Evolutionary conservation across 2,113 vertebrate species (phyloP).

Genomic region (Tachycineta bicolor): DNA sequence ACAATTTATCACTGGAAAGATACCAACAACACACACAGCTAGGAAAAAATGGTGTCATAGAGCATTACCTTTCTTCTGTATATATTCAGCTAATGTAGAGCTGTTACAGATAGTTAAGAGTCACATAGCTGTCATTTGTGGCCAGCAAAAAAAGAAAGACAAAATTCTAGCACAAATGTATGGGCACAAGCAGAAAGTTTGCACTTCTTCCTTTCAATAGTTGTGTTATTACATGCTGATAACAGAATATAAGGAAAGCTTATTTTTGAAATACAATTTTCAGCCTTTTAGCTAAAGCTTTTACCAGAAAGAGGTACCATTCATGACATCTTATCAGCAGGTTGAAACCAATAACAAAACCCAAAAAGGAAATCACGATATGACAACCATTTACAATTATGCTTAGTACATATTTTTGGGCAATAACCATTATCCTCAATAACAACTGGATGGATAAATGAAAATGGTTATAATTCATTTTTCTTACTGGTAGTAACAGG

Average conservation of each 20-base stretch:
- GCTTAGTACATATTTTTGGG: neutral
- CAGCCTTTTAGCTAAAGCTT: neutral
- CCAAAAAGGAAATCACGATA: neutral
- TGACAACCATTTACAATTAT: neutral
- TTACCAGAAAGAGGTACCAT: neutral
- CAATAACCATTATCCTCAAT: neutral
- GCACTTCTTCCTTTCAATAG: neutral
- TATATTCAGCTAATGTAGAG: fast-evolving
- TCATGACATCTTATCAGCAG: neutral
- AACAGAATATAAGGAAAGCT: neutral
- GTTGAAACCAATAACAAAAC: neutral
- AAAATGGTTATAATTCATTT: neutral
- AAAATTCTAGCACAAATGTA: neutral
- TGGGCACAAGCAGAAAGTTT: neutral
- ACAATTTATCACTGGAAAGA: neutral
- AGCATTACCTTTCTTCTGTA: neutral
- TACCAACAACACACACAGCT: neutral
- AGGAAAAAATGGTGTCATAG: neutral
- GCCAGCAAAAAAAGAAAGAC: neutral
- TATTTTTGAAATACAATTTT: neutral
- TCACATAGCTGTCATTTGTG: neutral
- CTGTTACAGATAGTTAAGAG: neutral
- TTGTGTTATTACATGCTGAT: neutral
- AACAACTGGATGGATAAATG: neutral
- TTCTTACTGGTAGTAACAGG: conserved; percentile 50